These are phyloP conservation scores for Drosophila monieri DNA, from an alignment of 2,888 invertebrate species.

Conservation along the genomic window DNA sequence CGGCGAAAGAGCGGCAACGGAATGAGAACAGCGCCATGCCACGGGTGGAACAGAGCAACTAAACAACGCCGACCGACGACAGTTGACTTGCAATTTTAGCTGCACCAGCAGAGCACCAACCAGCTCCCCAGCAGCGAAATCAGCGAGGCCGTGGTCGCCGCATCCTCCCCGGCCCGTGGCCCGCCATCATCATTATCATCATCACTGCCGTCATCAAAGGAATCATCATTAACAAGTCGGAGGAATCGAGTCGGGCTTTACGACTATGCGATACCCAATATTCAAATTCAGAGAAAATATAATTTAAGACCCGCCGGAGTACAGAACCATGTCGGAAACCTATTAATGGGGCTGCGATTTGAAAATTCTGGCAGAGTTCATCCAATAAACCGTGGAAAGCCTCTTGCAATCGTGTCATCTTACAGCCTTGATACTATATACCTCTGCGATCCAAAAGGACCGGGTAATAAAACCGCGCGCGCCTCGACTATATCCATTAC, in stretches of 20 bases:
- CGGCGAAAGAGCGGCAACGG: slow-evolving; percentile 28
- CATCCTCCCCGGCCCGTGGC: slow-evolving; percentile 32
- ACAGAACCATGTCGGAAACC: neutral
- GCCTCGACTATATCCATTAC: slow-evolving; percentile 48
- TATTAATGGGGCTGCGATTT: neutral
- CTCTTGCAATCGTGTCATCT: neutral
- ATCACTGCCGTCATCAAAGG: slow-evolving; percentile 28
- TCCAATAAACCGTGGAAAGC: neutral
- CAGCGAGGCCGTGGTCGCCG: slow-evolving; percentile 35
- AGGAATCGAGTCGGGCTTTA: slow-evolving; percentile 1
- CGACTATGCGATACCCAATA: slow-evolving; percentile 10
- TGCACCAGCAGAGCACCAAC: slow-evolving; percentile 40
- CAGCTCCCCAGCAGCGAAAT: slow-evolving; percentile 33
- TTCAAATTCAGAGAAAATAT: neutral
- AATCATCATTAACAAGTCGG: slow-evolving; percentile 31
- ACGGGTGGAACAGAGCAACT: slow-evolving; percentile 63
- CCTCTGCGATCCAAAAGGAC: slow-evolving; percentile 13
- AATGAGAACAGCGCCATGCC: slow-evolving; percentile 19
- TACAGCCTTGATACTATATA: slow-evolving; percentile 17
- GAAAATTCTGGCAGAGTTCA: neutral
- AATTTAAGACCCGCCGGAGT: neutral
- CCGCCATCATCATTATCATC: slow-evolving; percentile 23
- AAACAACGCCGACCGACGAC: slow-evolving; percentile 71
- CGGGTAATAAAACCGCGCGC: slow-evolving; percentile 41
- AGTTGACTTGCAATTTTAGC: slow-evolving; percentile 73